Percentiles rank a stretch among this genome's conserved stretches.
These are phyloP conservation scores for Epinephelus fuscoguttatus DNA, from an alignment of 2,113 vertebrate genomes.

Conservation along the genomic window DNA sequence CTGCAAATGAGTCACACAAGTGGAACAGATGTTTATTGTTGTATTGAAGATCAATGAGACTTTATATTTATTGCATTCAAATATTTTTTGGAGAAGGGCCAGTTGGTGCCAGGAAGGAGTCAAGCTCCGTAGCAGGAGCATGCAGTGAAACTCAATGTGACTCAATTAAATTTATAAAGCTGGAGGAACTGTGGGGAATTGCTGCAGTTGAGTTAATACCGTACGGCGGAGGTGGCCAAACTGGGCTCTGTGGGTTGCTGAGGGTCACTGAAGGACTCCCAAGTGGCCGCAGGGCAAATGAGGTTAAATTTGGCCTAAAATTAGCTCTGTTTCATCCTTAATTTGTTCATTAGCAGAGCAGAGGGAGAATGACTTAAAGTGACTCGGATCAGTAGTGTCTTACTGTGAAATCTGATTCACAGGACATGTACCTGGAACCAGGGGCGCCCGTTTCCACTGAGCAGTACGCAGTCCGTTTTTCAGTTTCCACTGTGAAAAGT, in stretches of 20 bases:
- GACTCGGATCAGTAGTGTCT: neutral
- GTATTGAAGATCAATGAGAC: constrained; percentile 12
- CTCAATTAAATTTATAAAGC: constrained; percentile 11
- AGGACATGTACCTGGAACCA: neutral
- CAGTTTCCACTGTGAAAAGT: no score
- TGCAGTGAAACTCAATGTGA: neutral
- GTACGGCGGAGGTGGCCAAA: neutral
- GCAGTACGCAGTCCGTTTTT: no score
- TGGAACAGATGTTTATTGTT: constrained; percentile 56
- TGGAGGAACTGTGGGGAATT: constrained; percentile 8
- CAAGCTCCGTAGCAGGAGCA: neutral
- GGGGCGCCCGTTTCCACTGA: no score
- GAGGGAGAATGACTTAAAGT: neutral
- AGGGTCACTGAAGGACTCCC: constrained; percentile 21
- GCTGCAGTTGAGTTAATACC: constrained; percentile 15
- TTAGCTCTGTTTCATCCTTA: constrained; percentile 13
- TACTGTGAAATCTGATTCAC: neutral
- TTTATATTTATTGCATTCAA: constrained; percentile 15
- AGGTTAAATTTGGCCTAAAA: constrained; percentile 43
- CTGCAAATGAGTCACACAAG: constrained; percentile 50
- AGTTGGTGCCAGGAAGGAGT: neutral
- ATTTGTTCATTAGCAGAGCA: constrained; percentile 35
- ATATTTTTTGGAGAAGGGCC: neutral
- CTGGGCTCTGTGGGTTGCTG: neutral
- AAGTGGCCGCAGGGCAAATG: constrained; percentile 4